phyloP scores from a whole-genome alignment of 2,888 invertebrate species.

The Pyrocoelia pectoralis region DNA sequence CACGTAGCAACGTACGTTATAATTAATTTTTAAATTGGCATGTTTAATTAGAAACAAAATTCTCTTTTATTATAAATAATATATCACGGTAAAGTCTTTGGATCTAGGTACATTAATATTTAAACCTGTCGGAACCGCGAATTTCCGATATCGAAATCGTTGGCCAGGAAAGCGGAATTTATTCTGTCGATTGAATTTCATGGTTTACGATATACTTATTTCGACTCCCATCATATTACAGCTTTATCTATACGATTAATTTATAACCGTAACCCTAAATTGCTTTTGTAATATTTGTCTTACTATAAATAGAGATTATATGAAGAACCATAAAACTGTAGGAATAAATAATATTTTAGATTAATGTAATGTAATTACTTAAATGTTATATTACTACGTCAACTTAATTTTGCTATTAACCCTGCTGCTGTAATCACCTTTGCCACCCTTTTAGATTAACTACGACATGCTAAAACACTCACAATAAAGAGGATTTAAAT shows the following conservation, averaged over 20 bases:
- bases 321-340: background rate
- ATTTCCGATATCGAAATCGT: background rate
- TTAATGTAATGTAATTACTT: background rate
- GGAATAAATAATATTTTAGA: background rate
- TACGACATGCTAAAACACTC: background rate
- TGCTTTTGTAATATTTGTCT: background rate
- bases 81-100: background rate
- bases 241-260: background rate
- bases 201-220: conserved; percentile 1
- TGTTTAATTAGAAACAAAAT: background rate
- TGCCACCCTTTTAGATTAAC: background rate
- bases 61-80: background rate
- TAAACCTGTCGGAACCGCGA: background rate
- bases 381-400: background rate
- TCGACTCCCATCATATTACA: background rate
- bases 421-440: background rate
- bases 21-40: too few relatives aligned
- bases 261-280: background rate
- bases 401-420: background rate
- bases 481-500: background rate
- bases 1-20: too few relatives aligned
- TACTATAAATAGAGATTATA: too few relatives aligned
- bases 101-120: background rate
- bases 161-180: background rate
- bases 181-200: background rate